Conservation (phyloP, 2,797 vertebrate species). For the Clarias platycephalus region DNA sequence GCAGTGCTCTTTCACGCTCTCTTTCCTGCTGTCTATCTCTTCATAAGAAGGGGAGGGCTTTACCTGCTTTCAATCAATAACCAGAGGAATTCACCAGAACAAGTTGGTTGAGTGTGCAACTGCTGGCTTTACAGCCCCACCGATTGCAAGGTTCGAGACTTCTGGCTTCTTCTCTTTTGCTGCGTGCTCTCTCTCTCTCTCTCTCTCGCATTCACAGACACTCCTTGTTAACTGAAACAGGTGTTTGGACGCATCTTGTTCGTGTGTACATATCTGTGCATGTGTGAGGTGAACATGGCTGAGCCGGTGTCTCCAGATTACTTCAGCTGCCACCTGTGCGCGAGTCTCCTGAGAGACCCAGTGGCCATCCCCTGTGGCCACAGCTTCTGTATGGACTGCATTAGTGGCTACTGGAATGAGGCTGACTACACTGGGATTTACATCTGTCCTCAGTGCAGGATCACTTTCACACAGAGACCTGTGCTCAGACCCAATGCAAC, state of each 20-base stretch:
- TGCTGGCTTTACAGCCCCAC: slow-evolving; percentile 68
- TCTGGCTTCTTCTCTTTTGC: slow-evolving; percentile 23
- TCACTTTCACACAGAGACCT: slow-evolving; percentile 81
- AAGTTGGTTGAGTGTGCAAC: slow-evolving; percentile 74
- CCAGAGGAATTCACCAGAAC: slow-evolving; percentile 80
- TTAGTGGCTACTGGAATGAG: slow-evolving; percentile 84
- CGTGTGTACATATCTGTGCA: slow-evolving; percentile 44
- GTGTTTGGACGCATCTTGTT: slow-evolving; percentile 25
- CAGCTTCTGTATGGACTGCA: slow-evolving; percentile 87
- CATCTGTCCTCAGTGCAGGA: slow-evolving; percentile 83
- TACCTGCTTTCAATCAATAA: slow-evolving; percentile 83
- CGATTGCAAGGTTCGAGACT: slow-evolving; percentile 67
- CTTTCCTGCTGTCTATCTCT: slow-evolving; percentile 29
- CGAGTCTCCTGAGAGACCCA: slow-evolving; percentile 75
- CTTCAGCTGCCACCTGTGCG: slow-evolving; percentile 81
- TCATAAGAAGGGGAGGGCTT: slow-evolving; percentile 71
- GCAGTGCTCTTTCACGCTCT: slow-evolving; percentile 62
- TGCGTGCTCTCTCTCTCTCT: slow-evolving; percentile 43
- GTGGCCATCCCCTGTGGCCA: slow-evolving; percentile 87
- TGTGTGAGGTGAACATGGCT: slow-evolving; percentile 67
- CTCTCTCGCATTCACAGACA: background rate
- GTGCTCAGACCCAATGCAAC: slow-evolving; percentile 80
- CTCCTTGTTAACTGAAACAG: slow-evolving; percentile 22
- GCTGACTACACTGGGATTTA: slow-evolving; percentile 76
- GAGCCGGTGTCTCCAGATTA: slow-evolving; percentile 77